A percentile compares a stretch with the other conserved stretches of the same genome.
Conservation (phyloP, 2,113 vertebrate species). For the Coreoperca whiteheadi region DNA sequence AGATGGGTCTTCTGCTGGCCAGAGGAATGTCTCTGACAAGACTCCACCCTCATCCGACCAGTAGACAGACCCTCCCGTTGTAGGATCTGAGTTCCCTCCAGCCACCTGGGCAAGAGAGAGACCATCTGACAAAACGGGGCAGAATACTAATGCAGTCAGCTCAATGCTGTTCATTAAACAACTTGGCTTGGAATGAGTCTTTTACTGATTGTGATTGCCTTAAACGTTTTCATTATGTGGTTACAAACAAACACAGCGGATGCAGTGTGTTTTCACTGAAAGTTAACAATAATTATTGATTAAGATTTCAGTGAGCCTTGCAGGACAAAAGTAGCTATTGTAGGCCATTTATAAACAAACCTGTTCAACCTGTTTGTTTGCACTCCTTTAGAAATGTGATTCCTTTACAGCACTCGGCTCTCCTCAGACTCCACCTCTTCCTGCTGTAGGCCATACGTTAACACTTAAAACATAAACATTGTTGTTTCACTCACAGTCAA, state of each 20-base stretch:
- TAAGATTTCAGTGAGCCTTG: constrained; percentile 12
- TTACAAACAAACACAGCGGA: constrained; percentile 30
- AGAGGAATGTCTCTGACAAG: constrained; percentile 67
- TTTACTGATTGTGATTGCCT: constrained; percentile 40
- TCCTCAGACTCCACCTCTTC: constrained; percentile 40
- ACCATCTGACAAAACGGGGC: constrained; percentile 22
- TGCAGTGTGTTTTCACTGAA: constrained; percentile 22
- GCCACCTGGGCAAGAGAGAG: constrained; percentile 72
- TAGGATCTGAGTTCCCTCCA: constrained; percentile 46
- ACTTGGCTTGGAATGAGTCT: constrained; percentile 33
- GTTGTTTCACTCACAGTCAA: not conserved
- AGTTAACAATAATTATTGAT: constrained; percentile 23
- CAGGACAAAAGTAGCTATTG: constrained; percentile 45
- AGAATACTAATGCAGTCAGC: constrained; percentile 74
- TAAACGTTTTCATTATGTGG: constrained; percentile 52
- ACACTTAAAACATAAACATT: constrained; percentile 26
- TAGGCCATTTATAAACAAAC: constrained; percentile 64
- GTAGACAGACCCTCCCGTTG: constrained; percentile 55
- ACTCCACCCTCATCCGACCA: constrained; percentile 64
- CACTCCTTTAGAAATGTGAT: constrained; percentile 58
- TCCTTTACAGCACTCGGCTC: constrained; percentile 45
- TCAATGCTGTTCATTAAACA: constrained; percentile 66
- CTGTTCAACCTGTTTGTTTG: constrained; percentile 73
- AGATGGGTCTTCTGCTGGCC: constrained; percentile 55
- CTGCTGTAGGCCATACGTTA: constrained; percentile 29